A percentile compares a stretch with the other conserved stretches of the same genome.
These are phyloP conservation scores for Elymnias hypermnestra DNA, from an alignment of 1,140 invertebrate genomes.

Conservation along the genomic window DNA sequence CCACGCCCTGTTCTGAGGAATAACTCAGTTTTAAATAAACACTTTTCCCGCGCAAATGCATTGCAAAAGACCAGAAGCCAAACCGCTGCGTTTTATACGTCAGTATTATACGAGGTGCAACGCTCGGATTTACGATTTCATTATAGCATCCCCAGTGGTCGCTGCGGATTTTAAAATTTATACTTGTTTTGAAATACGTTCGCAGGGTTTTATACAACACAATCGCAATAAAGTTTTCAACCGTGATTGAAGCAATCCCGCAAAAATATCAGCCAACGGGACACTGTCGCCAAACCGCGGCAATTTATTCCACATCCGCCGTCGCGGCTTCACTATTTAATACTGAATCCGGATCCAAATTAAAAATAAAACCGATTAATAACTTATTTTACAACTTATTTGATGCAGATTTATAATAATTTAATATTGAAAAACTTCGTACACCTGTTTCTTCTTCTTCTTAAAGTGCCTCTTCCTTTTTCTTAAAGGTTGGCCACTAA, in stretches of 20 bases:
- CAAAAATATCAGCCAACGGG: slow-evolving; percentile 17
- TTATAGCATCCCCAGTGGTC: slow-evolving; percentile 25
- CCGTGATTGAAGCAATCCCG: slow-evolving; percentile 15
- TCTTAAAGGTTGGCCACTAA: no score
- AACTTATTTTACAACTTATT: no score
- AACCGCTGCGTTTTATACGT: slow-evolving; percentile 54
- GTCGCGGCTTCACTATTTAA: not conserved
- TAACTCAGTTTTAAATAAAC: no score
- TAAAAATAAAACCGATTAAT: not conserved
- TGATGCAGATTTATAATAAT: no score
- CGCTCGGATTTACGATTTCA: slow-evolving; percentile 53
- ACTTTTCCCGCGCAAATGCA: slow-evolving; percentile 43
- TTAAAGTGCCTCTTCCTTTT: no score
- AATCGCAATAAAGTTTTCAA: not conserved
- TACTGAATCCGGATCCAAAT: not conserved
- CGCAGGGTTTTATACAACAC: not conserved
- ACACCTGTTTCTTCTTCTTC: no score
- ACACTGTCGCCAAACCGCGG: not conserved
- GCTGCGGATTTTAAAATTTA: slow-evolving; percentile 9
- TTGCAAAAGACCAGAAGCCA: slow-evolving; percentile 44
- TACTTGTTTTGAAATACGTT: not conserved
- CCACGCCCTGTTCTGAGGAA: no score
- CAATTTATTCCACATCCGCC: not conserved
- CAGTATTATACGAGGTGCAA: slow-evolving; percentile 28
- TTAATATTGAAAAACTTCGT: no score